phyloP scores from a whole-genome alignment of 2,888 invertebrate species.

The Trileptium ribeirensis region DNA sequence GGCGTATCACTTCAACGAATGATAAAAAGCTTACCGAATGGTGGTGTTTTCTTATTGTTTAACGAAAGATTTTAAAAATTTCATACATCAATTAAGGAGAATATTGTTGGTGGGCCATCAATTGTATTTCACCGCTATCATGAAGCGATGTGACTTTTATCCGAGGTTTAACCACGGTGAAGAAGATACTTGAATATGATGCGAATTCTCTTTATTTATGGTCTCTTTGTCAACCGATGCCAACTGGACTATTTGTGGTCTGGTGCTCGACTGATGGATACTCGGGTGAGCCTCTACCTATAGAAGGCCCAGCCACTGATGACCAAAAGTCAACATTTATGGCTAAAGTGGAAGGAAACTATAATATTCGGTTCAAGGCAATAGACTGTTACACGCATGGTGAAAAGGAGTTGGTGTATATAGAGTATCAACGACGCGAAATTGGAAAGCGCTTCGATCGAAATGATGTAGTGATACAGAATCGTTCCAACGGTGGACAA shows the following conservation, averaged over 20 bases:
- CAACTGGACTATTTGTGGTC: too few species aligned
- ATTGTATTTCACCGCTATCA: conserved; percentile 13
- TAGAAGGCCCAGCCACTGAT: neutral
- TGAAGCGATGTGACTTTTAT: conserved; percentile 11
- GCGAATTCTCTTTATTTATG: conserved; percentile 29
- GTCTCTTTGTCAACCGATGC: conserved; percentile 20
- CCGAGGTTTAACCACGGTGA: neutral
- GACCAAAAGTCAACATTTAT: neutral
- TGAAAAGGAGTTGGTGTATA: neutral
- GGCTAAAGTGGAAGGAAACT: neutral
- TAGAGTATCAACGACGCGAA: neutral
- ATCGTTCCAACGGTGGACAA: too few species aligned
- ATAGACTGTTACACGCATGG: neutral
- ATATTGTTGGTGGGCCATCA: too few species aligned
- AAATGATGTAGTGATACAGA: too few species aligned
- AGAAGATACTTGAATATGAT: conserved; percentile 24
- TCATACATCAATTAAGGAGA: neutral
- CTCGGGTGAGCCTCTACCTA: neutral
- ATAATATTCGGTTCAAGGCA: neutral
- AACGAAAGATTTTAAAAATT: neutral
- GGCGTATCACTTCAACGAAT: too few species aligned
- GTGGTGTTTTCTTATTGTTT: neutral
- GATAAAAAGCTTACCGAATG: conserved; percentile 29
- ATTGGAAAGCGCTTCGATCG: neutral
- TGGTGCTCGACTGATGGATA: too few species aligned